Base-by-base conservation (phyloP, 2,888 invertebrate genomes). In the Mellilla xanthometata region DNA sequence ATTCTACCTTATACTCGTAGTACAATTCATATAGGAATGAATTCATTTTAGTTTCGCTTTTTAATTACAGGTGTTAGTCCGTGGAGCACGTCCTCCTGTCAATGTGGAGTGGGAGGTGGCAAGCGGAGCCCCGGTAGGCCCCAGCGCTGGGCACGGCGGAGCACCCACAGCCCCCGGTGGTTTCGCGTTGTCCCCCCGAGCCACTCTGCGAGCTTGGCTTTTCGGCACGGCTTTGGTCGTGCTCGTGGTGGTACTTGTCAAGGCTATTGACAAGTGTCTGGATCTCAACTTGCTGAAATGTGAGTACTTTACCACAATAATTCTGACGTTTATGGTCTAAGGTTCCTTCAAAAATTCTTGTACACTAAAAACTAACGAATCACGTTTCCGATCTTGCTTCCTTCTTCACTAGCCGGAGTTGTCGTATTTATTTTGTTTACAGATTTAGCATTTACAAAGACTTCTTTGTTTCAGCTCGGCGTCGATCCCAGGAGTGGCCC, bases 261-360 rank as follows among this genome's bases (percentile, higher is more conserved):
- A 76, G 0, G 66, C 65, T n/a, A 62, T 73, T 0, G 82, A 81
- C 57, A 67, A 65, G 39, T 79, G 75, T 41, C 56, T 79, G 43
- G 66, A 75, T 31, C 58, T 53, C 49, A 64, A 56, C 22, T 48
- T 75, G 11, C 62, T 72, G 29, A 63, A 63, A 45, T 52, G 81
- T 81, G 4, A 65, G 72, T 60, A 2, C 10, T 11, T 27, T 27
- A 30, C 2, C 12, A 0, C 8, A 8, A 2, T 1, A 12, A 9
- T 33, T 28, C 22, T 19, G 5, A 24, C n/a, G n/a, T n/a, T n/a
- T n/a, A n/a, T n/a, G n/a, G n/a, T n/a, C n/a, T n/a, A n/a, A n/a
- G n/a, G n/a, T n/a, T n/a, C n/a, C n/a, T n/a, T n/a, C n/a, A n/a
- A n/a, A n/a, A n/a, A n/a, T n/a, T n/a, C n/a, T n/a, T n/a, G n/a